Base-by-base conservation (phyloP, 2,888 invertebrate species). In the Scaptomyza parva region DNA sequence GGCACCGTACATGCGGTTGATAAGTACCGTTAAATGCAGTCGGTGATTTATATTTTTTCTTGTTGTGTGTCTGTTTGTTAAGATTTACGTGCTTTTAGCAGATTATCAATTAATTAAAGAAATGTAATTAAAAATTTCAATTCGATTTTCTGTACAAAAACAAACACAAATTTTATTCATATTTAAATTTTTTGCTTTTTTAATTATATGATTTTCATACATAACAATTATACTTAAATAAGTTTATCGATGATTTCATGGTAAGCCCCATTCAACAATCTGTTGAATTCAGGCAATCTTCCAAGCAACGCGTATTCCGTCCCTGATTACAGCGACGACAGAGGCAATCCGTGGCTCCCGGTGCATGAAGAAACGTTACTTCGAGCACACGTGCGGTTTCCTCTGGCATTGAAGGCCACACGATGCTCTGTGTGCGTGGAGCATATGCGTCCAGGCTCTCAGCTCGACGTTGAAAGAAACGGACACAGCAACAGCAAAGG, bases 361-460 rank as follows among this genome's bases (percentile, higher is more conserved):
- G 48, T 8, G 60, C 37, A 24, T 85, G 83, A 11, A 76, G 63
- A 53, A 85, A 85, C 45, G 70, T 86, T 30, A 79, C 5, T 44
- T 85, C 72, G 24, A 72, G 35, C n/a, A 82, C 79, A 26, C 20
- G 57, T n/a, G 72, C 64, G 1, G 83, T 64, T 18, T 70, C 70
- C 17, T 61, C 45, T 6, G 80, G 77, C 45, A 86, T 5, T 1
- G 58, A n/a, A 5, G 81, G 81, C 84, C 86, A 86, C 37, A 84
- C 78, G 62, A 81, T 81, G 50, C 81, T 86, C 57, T 78, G 81
- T 37, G 81, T 59, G 14, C 86, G 83, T 26, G 80, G 80, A 52
- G 86, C 80, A 51, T 81, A 81, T 8, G 61, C 60, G 48, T 81
- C 81, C 44, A 86, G 53, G 24, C 45, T 63, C 3, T 62, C 59